Evolutionary conservation across 2,888 invertebrate genomes (phyloP), one percentile per base, ranked within the genome.

Genomic region (Rhimphoctona megacephalus): DNA sequence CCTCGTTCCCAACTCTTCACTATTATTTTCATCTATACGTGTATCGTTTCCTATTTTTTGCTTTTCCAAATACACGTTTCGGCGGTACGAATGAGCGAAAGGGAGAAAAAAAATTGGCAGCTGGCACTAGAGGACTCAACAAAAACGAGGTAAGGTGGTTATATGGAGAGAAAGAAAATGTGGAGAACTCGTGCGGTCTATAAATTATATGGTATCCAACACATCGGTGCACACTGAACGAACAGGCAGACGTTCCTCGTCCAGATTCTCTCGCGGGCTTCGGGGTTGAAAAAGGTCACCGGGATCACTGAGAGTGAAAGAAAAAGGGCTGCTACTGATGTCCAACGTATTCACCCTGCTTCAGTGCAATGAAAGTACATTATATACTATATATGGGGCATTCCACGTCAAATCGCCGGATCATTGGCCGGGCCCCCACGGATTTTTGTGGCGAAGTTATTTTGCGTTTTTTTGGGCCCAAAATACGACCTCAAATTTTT

Each of bases 131-230:
- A 67, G 77, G 54, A 33, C 46, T 76, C 39, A 46, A 72, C 25
- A 66, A 86, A 86, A 86, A 86, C 17, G 49, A 64, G n/a, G 43
- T 49, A 57, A 72, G 52, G 39, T 66, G 79, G 73, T 66, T 46
- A 30, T 54, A 70, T 54, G 39, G 61, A 81, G 78, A 73, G 54
- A 46, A 81, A 73, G 77, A 84, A 86, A 86, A 69, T 30, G 83
- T 33, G 73, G 74, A 66, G 80, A 57, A 67, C 49, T 78, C 61
- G 81, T 81, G 81, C 81, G 81, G 83, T 84, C 86, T 86, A 86
- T 86, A 86, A 86, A 86, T 86, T 86, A 84, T 84, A 84, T 84
- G 81, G 83, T 77, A 81, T 84, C 83, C 83, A 78, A 74, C 78
- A 78, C 78, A 81, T 81, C 77, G 77, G 78, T 81, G 73, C 61